Evolutionary conservation across 2,888 invertebrate species (phyloP), one percentile per base, ranked within the genome.

Genomic region (Stenolophus ochropezus): DNA sequence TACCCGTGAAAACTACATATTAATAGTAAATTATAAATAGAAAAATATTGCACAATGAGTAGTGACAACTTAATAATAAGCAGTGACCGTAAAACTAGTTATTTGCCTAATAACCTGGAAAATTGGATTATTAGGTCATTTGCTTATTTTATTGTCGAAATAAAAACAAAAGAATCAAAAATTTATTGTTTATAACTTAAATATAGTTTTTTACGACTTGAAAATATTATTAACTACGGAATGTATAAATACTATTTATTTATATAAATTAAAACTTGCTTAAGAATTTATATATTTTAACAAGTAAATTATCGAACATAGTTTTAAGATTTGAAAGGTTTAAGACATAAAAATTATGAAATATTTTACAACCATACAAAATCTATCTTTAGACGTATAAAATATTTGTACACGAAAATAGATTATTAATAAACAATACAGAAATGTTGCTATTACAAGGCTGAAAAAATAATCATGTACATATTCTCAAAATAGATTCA

Each of bases 341-440:
- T 8, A 33, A 5, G 6, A 3, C 33, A 33, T 33, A 33, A 33
- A 33, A 33, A 8, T 33, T 33, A 3, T 33, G 5, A 33, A 33
- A 42, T 42, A 42, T 42, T 4, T 4, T 1, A 3, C 3, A 42
- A 4, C 47, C 1, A 20, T 21, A 11, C 6, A 4, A 18, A 53
- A 47, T 47, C 53, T 51, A 51, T 74, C 25, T 74, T 25, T 53
- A 75, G 27, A 51, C 2, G 16, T 25, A 53, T n/a, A 53, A 75
- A 75, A 53, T 75, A 75, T 75, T 27, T 75, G 25, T 53, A 25
- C 53, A 18, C 53, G 53, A 53, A 75, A 75, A 75, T 53, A 75
- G 53, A 75, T 73, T 73, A 33, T 75, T 75, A 49, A 73, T 73
- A 73, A 73, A 73, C 49, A 73, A 69, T 69, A 11, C 18, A 20